Evolutionary conservation across 2,888 invertebrate genomes (phyloP).

Genomic region (Hololepta plana): DNA sequence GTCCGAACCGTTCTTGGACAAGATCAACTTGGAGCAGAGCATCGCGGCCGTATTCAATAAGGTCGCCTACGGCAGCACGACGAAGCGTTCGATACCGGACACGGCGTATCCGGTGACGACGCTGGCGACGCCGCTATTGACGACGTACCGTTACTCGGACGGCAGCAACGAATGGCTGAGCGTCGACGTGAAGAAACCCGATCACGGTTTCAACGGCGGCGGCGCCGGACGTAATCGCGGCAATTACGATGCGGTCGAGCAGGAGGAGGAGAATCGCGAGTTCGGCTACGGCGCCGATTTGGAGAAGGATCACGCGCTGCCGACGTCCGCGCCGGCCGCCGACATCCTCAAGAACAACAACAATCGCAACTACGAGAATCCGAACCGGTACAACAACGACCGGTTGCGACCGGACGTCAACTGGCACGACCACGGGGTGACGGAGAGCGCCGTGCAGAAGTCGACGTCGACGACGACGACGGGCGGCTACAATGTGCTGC

Average conservation of each 20-base stretch:
- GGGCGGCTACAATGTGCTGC: slow-evolving; percentile 35
- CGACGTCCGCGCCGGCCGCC: slow-evolving; percentile 60
- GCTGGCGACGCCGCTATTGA: slow-evolving; percentile 40
- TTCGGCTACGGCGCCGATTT: slow-evolving; percentile 44
- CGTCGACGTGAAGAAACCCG: slow-evolving; percentile 23
- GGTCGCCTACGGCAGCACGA: slow-evolving; percentile 49
- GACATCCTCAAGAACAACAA: slow-evolving; percentile 61
- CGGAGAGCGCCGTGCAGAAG: slow-evolving; percentile 21
- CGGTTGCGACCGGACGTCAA: slow-evolving; percentile 21
- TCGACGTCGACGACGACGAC: slow-evolving; percentile 19
- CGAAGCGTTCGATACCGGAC: slow-evolving; percentile 48
- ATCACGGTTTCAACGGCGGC: slow-evolving; percentile 7
- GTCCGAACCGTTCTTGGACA: slow-evolving; percentile 32
- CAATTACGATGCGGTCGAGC: slow-evolving; percentile 5
- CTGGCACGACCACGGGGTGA: slow-evolving; percentile 5
- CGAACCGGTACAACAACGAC: slow-evolving; percentile 36
- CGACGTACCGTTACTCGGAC: slow-evolving; percentile 32
- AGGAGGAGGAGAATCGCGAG: slow-evolving; percentile 14
- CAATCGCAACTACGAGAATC: slow-evolving; percentile 58
- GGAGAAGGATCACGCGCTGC: slow-evolving; percentile 55
- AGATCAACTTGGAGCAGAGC: slow-evolving; percentile 42
- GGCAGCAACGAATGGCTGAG: slow-evolving; percentile 25
- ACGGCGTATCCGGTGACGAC: slow-evolving; percentile 42
- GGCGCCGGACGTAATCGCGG: slow-evolving; percentile 10
- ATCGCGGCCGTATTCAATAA: slow-evolving; percentile 50